Base-by-base conservation (phyloP, 2,797 vertebrate species). In the Hydrocynus forskahlii region DNA sequence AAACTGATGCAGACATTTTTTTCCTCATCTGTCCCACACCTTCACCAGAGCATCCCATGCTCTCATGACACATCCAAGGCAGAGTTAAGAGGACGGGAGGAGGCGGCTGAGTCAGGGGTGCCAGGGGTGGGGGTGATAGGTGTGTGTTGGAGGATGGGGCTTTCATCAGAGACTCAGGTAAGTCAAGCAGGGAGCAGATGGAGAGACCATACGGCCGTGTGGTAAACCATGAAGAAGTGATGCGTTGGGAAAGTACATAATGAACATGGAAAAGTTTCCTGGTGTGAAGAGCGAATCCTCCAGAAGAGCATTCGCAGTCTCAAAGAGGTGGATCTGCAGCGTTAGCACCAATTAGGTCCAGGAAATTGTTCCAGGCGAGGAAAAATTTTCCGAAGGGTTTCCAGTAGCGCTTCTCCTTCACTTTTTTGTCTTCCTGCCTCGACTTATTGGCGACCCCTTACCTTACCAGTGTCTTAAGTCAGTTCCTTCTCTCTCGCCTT, bases 11-110 rank as follows among this genome's bases (percentile, higher is more conserved):
- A 77, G 84, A 69, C n/a, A 43, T 25, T 57, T 78, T 74, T 81
- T 74, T 74, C 76, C 76, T 85, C 87, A 79, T 81, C 86, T 78
- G 2, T 79, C 84, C 57, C 87, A 72, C 50, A 73, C 70, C 57
- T 17, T 3, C 8, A 35, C 64, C 68, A 75, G 38, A 55, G 67
- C 59, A 78, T 62, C 78, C 84, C 86, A 82, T 66, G 52, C 16
- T 54, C 73, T 71, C 82, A 48, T 69, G 55, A 57, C 83, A 17
- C 35, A 78, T 71, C 84, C 73, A 63, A 43, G 81, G 55, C 54
- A 78, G 78, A 59, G 66, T 50, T 25, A 73, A 60, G 57, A 45
- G 48, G 81, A 52, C 45, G 12, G 35, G 70, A 63, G 76, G 81
- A 35, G 50, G 17, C 23, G 52, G 79, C 67, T n/a, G 63, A 8